phyloP scores from a whole-genome alignment of 2,888 invertebrate genomes.

The Labia minor region DNA sequence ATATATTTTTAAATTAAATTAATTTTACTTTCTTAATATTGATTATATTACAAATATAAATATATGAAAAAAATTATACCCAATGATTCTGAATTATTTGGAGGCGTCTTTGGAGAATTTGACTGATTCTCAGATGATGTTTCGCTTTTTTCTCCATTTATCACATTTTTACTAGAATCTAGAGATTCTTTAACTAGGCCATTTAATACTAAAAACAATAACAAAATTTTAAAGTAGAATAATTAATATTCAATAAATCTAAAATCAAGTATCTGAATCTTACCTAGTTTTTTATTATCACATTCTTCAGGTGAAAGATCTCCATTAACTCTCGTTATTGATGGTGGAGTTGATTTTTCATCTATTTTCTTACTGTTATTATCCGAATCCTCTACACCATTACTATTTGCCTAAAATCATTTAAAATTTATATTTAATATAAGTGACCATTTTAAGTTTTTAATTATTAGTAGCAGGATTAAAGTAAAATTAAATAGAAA shows the following conservation, averaged over 20 bases:
- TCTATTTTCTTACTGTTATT: too few relatives aligned
- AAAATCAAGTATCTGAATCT: too few relatives aligned
- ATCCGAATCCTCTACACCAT: too few relatives aligned
- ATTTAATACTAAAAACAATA: neutral
- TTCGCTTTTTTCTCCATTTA: neutral
- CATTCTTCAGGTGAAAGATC: too few relatives aligned
- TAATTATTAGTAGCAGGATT: too few relatives aligned
- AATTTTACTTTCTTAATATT: slow-evolving; percentile 27
- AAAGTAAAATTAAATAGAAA: too few relatives aligned
- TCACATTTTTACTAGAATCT: neutral
- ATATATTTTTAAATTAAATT: slow-evolving; percentile 33
- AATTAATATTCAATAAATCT: neutral
- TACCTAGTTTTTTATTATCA: neutral
- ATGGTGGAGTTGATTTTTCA: too few relatives aligned
- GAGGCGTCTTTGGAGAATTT: neutral
- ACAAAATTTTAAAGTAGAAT: neutral
- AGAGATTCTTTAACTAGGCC: neutral
- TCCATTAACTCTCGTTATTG: too few relatives aligned
- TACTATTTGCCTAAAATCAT: too few relatives aligned
- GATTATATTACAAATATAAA: neutral
- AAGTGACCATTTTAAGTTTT: too few relatives aligned
- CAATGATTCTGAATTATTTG: neutral
- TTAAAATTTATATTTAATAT: too few relatives aligned
- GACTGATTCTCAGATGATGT: neutral
- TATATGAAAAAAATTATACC: too few relatives aligned